Conservation (phyloP, 2,888 invertebrate genomes). For the Eristalis tenax region DNA sequence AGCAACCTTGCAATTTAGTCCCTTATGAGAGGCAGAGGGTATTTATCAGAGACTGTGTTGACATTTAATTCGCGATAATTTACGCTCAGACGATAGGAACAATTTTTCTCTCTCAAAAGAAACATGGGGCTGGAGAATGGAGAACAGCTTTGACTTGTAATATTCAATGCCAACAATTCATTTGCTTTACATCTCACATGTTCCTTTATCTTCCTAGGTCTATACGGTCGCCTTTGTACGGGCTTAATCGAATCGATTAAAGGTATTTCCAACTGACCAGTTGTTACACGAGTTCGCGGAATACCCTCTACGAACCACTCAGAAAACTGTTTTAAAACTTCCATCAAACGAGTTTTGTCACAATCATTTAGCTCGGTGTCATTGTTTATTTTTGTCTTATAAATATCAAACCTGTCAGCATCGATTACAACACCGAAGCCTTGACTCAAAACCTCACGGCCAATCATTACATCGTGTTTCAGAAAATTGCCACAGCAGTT, state of each 20-base stretch:
- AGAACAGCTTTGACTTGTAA: not conserved
- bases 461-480: constrained; percentile 18
- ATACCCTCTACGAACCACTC: constrained; percentile 20
- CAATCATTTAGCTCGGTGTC: too few relatives aligned
- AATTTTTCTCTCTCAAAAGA: too few relatives aligned
- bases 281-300: constrained; percentile 5
- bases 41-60: constrained; percentile 20
- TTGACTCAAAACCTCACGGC: constrained; percentile 43
- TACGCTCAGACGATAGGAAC: constrained; percentile 21
- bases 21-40: constrained; percentile 10
- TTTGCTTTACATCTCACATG: constrained; percentile 11
- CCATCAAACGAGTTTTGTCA: not conserved
- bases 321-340: too few relatives aligned
- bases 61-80: constrained; percentile 21
- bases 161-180: constrained; percentile 15
- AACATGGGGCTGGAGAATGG: too few relatives aligned
- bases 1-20: too few relatives aligned
- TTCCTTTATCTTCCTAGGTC: constrained; percentile 12
- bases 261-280: constrained; percentile 30
- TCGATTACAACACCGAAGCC: constrained; percentile 33
- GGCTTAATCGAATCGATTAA: constrained; percentile 34
- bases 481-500: constrained; percentile 26
- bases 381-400: constrained; percentile 9
- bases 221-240: constrained; percentile 23
- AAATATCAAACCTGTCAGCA: constrained; percentile 29